A percentile compares a stretch with the other conserved stretches of the same genome.
phyloP scores from a whole-genome alignment of 2,113 vertebrate species.

The Callipepla californica region DNA sequence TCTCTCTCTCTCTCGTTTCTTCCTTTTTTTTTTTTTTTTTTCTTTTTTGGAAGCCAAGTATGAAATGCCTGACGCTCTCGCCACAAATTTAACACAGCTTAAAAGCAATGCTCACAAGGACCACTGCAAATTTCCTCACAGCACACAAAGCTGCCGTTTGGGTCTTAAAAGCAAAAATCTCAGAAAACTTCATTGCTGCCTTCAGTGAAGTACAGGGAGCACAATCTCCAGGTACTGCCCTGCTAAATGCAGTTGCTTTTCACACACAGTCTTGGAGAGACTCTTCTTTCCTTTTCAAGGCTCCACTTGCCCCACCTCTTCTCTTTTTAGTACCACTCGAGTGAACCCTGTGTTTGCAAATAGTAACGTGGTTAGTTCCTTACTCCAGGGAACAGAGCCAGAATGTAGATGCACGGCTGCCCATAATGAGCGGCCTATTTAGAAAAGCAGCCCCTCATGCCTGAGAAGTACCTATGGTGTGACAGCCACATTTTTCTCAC shows the following conservation, averaged over 20 bases:
- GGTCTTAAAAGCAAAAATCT: neutral
- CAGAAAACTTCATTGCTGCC: neutral
- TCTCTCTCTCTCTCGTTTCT: neutral
- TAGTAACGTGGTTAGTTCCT: conserved; percentile 68
- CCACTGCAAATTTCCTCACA: conserved; percentile 14
- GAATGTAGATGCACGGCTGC: conserved; percentile 63
- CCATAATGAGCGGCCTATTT: conserved; percentile 58
- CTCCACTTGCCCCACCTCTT: conserved; percentile 75
- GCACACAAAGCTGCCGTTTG: neutral
- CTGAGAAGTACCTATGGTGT: conserved; percentile 17
- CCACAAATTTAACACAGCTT: conserved; percentile 87
- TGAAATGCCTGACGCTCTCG: conserved; percentile 91
- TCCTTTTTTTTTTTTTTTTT: conserved; percentile 5
- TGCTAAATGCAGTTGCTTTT: conserved; percentile 8
- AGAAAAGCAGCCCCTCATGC: neutral
- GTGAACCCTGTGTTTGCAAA: conserved; percentile 78
- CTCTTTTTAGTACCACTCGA: conserved; percentile 77
- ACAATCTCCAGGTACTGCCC: conserved; percentile 20
- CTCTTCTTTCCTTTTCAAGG: conserved; percentile 77
- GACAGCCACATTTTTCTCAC: neutral
- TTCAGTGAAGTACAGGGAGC: neutral
- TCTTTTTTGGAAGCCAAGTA: conserved; percentile 88
- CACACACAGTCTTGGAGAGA: conserved; percentile 27
- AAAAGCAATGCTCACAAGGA: conserved; percentile 49
- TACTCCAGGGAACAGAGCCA: conserved; percentile 69